These are phyloP conservation scores for Chorisops tibialis DNA, from an alignment of 2,888 invertebrate genomes.

Conservation along the genomic window DNA sequence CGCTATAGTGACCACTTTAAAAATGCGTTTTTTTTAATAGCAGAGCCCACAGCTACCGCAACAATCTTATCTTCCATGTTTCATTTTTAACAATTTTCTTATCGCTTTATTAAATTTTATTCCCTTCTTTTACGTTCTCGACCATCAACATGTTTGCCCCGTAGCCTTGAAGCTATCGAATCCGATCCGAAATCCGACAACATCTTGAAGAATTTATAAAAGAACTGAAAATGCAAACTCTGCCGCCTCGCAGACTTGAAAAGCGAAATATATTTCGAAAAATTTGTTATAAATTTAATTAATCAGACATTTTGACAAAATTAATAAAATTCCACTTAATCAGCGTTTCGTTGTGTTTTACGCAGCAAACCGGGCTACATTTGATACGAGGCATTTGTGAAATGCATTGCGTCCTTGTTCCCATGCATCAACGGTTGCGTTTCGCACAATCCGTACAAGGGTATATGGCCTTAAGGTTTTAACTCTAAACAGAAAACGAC, in stretches of 20 bases:
- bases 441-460: neutral
- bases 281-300: slow-evolving; percentile 34
- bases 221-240: too few relatives aligned
- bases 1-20: neutral
- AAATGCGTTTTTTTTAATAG: neutral
- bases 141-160: too few relatives aligned
- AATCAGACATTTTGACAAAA: slow-evolving; percentile 34
- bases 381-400: slow-evolving; percentile 34
- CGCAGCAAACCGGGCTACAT: neutral
- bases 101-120: neutral
- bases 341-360: slow-evolving; percentile 7
- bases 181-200: too few relatives aligned
- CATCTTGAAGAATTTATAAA: too few relatives aligned
- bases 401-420: slow-evolving; percentile 37
- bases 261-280: neutral
- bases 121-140: neutral
- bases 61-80: neutral
- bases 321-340: slow-evolving; percentile 32
- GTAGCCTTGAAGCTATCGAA: too few relatives aligned
- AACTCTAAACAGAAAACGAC: too few relatives aligned
- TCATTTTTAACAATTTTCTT: slow-evolving; percentile 4
- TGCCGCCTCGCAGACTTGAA: too few relatives aligned
- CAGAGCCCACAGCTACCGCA: neutral
- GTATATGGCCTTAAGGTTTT: too few relatives aligned
- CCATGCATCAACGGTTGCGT: slow-evolving; percentile 29